Percentiles rank a stretch among this genome's conserved stretches.
These are phyloP conservation scores for Sebastes cheni DNA, from an alignment of 2,797 vertebrate genomes.

Conservation along the genomic window DNA sequence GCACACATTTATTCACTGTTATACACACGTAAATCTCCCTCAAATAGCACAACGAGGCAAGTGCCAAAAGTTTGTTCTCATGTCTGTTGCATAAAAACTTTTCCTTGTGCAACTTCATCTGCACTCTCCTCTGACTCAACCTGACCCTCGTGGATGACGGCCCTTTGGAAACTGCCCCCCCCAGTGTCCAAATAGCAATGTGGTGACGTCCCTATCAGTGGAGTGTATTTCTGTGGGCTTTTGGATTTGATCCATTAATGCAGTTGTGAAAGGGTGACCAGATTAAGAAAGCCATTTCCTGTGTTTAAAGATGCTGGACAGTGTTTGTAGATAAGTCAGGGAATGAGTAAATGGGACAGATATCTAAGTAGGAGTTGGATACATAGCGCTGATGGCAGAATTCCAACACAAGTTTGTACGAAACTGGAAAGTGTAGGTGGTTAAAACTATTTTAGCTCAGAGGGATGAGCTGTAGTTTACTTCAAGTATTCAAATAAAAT, in stretches of 20 bases:
- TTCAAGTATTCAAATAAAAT: not conserved
- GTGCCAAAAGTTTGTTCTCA: not conserved
- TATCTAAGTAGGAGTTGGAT: slow-evolving; percentile 16
- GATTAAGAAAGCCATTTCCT: slow-evolving; percentile 64
- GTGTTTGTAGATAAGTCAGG: slow-evolving; percentile 54
- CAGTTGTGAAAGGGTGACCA: slow-evolving; percentile 48
- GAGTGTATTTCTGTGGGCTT: not conserved
- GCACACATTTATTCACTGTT: not conserved
- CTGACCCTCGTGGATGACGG: not conserved
- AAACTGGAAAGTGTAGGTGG: slow-evolving; percentile 5
- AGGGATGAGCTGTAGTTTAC: not conserved
- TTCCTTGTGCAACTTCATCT: not conserved
- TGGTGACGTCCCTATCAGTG: slow-evolving; percentile 25
- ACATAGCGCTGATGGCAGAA: not conserved
- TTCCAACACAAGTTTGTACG: slow-evolving; percentile 4
- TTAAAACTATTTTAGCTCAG: not conserved
- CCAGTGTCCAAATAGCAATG: slow-evolving; percentile 38
- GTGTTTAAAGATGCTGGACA: slow-evolving; percentile 64
- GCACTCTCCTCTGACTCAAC: not conserved
- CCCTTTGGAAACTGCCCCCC: not conserved
- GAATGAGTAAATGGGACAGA: slow-evolving; percentile 28
- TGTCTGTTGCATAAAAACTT: not conserved
- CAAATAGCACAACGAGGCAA: not conserved
- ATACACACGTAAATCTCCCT: not conserved
- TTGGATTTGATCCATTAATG: slow-evolving; percentile 11